phyloP scores from a whole-genome alignment of 1,140 invertebrate species.

The Neuroterus valhalla region DNA sequence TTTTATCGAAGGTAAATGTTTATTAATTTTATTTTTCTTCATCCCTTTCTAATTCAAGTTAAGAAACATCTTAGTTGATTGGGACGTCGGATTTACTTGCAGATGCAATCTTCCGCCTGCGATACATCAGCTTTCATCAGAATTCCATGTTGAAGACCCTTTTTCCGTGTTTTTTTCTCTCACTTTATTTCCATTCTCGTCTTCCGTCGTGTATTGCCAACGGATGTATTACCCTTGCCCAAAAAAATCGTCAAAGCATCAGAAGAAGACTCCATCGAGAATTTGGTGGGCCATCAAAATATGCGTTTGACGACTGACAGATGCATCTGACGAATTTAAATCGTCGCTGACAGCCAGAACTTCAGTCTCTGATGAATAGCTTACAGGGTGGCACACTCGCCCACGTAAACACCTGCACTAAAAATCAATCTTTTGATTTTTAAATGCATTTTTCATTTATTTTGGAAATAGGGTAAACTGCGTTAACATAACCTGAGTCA shows the following conservation, averaged over 20 bases:
- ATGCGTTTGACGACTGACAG: constrained; percentile 20
- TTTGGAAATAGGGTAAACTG: too few relatives aligned
- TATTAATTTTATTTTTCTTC: too few relatives aligned
- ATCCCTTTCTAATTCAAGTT: too few relatives aligned
- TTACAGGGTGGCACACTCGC: not conserved
- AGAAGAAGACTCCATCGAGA: not conserved
- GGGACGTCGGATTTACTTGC: not conserved
- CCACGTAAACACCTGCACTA: too few relatives aligned
- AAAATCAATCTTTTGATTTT: too few relatives aligned
- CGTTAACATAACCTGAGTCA: too few relatives aligned
- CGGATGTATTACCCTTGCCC: constrained; percentile 24
- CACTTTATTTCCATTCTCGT: constrained; percentile 37
- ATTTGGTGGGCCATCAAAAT: not conserved
- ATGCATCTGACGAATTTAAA: constrained; percentile 26
- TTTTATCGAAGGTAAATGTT: too few relatives aligned
- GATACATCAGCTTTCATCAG: not conserved
- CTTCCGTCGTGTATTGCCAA: constrained; percentile 32
- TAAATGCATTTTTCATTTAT: too few relatives aligned
- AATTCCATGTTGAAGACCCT: not conserved
- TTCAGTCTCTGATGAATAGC: constrained; percentile 9
- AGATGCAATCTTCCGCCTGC: not conserved
- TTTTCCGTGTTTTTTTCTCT: not conserved
- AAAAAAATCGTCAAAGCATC: constrained; percentile 16
- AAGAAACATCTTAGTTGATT: too few relatives aligned
- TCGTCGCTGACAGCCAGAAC: not conserved